Percentiles rank a stretch among this genome's conserved stretches.
phyloP scores from a whole-genome alignment of 2,113 vertebrate species.

The Trematocara macrostoma region DNA sequence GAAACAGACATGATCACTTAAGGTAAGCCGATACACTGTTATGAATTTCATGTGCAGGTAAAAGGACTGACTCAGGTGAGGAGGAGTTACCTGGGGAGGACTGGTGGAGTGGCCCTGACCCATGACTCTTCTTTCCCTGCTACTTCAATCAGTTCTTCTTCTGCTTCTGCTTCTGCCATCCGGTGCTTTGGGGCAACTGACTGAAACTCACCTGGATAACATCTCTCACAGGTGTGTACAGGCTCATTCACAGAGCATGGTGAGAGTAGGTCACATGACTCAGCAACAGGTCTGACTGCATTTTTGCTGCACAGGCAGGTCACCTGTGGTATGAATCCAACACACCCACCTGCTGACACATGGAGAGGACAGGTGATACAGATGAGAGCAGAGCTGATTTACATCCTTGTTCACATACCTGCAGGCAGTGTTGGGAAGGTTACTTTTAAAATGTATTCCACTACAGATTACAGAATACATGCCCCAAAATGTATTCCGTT shows the following conservation, averaged over 20 bases:
- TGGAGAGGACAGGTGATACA: background rate
- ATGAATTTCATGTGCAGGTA: background rate
- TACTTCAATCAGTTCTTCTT: background rate
- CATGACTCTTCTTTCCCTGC: constrained; percentile 13
- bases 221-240: background rate
- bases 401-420: background rate
- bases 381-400: too few relatives aligned
- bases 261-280: background rate
- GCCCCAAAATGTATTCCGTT: too few relatives aligned
- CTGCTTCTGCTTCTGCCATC: background rate
- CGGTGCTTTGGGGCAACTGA: background rate
- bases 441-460: background rate
- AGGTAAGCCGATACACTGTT: background rate
- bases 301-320: background rate
- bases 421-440: background rate
- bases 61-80: background rate
- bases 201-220: background rate
- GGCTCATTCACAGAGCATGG: background rate
- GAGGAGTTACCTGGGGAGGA: constrained; percentile 36
- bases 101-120: constrained; percentile 1
- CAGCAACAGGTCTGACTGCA: constrained; percentile 19
- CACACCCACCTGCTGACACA: background rate
- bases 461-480: too few relatives aligned
- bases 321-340: background rate
- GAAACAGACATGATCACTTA: constrained; percentile 45